These are phyloP conservation scores for Calonectris borealis DNA, from an alignment of 2,113 vertebrate species.

Conservation along the genomic window DNA sequence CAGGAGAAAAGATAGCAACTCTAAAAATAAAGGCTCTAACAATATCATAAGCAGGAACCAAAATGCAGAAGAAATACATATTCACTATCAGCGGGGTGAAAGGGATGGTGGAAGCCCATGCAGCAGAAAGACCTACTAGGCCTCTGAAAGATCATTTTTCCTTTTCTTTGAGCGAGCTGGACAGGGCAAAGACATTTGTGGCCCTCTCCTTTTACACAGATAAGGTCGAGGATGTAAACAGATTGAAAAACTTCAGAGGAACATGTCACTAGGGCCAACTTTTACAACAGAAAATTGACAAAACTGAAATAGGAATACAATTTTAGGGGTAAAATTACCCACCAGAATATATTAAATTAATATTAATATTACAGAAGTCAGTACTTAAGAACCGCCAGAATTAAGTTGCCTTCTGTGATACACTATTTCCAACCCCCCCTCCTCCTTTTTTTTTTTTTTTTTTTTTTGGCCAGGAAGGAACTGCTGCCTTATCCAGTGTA, in stretches of 20 bases:
- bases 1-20: conserved; percentile 33
- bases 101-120: background rate
- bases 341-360: background rate
- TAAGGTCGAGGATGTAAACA: background rate
- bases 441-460: background rate
- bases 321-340: background rate
- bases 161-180: background rate
- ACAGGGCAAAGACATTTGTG: background rate
- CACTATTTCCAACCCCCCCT: fast-evolving
- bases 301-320: background rate
- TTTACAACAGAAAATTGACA: background rate
- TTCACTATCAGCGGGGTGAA: background rate
- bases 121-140: background rate
- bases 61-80: background rate
- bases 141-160: background rate
- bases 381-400: background rate
- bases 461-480: background rate
- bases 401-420: background rate
- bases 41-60: background rate
- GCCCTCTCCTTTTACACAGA: background rate
- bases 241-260: background rate
- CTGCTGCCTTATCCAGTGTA: background rate
- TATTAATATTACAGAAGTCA: background rate
- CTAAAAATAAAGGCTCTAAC: conserved; percentile 63
- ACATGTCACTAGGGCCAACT: background rate